Conservation (phyloP, 2,797 vertebrate species). For the Carduelis carduelis region DNA sequence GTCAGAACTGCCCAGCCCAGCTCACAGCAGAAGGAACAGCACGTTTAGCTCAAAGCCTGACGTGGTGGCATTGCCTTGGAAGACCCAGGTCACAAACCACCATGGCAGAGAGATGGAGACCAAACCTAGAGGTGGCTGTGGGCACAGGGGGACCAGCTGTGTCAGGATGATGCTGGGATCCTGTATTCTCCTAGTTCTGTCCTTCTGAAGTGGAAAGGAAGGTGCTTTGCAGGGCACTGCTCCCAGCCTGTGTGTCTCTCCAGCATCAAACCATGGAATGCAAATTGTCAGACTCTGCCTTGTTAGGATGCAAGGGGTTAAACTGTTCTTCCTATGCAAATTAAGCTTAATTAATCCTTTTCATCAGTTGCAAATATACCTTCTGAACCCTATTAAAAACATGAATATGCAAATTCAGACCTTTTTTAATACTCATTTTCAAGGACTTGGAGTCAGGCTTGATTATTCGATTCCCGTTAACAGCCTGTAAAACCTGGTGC, state of each 20-base stretch:
- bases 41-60: neutral
- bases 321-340: slow-evolving; percentile 73
- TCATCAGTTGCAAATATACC: slow-evolving; percentile 80
- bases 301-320: slow-evolving; percentile 66
- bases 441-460: slow-evolving; percentile 77
- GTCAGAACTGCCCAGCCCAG: neutral
- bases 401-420: slow-evolving; percentile 82
- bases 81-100: neutral
- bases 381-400: slow-evolving; percentile 81
- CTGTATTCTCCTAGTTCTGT: neutral
- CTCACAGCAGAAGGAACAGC: neutral
- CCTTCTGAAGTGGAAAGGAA: neutral
- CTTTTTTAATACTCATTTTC: slow-evolving; percentile 80
- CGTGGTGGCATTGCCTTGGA: accelerated
- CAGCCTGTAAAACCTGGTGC: slow-evolving; percentile 75
- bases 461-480: slow-evolving; percentile 80
- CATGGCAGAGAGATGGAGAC: accelerated
- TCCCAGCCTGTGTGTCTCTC: neutral
- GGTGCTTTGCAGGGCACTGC: neutral
- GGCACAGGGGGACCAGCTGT: accelerated
- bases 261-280: neutral
- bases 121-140: neutral
- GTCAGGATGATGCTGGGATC: neutral
- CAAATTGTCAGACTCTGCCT: neutral
- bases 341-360: slow-evolving; percentile 80